Base-by-base conservation (phyloP, 2,888 invertebrate species). In the Agelastica alni region DNA sequence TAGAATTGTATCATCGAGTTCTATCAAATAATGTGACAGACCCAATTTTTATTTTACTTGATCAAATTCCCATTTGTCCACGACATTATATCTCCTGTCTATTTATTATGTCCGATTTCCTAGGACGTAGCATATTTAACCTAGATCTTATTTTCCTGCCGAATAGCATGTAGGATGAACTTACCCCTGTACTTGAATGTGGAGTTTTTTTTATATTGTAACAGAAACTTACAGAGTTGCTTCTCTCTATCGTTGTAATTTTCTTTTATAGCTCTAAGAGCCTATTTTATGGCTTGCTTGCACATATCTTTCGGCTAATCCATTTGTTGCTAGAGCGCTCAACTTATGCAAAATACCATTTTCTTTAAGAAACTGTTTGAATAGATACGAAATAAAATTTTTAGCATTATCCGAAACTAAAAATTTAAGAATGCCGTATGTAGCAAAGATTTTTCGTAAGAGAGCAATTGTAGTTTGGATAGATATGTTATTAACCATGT, bases 281-380 rank as follows among this genome's bases (percentile, higher is more conserved):
- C 10, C 32, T 49, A 17, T 52, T 68, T 67, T n/a, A n/a, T n/a
- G n/a, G 34, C 65, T 47, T 7, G 59, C 64, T 56, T 65, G 62
- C 3, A 67, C 62, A 37, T 59, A 63, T 20, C 64, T 56, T 56
- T 69, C 67, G 2, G 64, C 65, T 45, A 61, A 62, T 2, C 67
- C 65, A 48, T 68, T 69, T 13, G 61, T 53, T 3, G 59, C 48
- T 7, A 57, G 56, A 59, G 65, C 61, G 5, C 59, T 64, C 5
- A 58, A 36, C 14, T 62, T 65, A n/a, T 41, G n/a, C 1, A 20
- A 22, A 17, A 41, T 20, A 18, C 4, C 22, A 22, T 22, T 22
- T 22, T 6, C 12, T 22, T 13, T 9, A 12, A 20, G 12, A 41
- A 20, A 10, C 13, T 22, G 9, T n/a, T n/a, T n/a, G n/a, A n/a